Conservation (phyloP, 2,113 vertebrate genomes). For the Oxyura jamaicensis region DNA sequence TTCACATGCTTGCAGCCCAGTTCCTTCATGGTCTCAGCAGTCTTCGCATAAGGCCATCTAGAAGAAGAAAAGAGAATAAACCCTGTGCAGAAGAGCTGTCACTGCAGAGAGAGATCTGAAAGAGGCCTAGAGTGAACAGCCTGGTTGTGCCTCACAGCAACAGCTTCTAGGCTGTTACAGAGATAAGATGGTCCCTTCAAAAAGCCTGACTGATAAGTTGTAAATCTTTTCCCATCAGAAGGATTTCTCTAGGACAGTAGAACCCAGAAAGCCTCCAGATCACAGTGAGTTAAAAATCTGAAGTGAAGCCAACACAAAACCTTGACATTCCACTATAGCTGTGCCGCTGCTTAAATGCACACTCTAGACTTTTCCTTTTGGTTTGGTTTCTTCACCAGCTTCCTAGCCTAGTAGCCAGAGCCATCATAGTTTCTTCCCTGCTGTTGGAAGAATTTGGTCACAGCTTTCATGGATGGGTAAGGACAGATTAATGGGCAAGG, state of each 20-base stretch:
- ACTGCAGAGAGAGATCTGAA: fast-evolving
- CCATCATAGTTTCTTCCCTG: neutral
- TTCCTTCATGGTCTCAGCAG: constrained; percentile 75
- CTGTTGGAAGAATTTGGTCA: neutral
- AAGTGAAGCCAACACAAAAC: neutral
- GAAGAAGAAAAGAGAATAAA: neutral
- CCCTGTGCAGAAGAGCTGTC: fast-evolving
- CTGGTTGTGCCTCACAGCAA: neutral
- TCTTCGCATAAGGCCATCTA: constrained; percentile 85
- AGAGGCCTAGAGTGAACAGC: fast-evolving
- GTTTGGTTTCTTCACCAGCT: neutral
- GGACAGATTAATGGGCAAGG: neutral
- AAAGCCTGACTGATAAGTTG: neutral
- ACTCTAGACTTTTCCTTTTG: neutral
- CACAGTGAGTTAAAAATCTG: neutral
- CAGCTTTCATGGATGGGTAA: neutral
- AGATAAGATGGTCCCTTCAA: neutral
- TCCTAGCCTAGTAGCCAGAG: neutral
- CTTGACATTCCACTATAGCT: neutral
- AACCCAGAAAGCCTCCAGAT: neutral
- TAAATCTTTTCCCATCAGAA: neutral
- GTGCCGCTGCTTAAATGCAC: neutral
- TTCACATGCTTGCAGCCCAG: constrained; percentile 86
- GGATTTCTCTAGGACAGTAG: fast-evolving
- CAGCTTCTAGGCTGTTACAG: neutral